Evolutionary conservation across 92 coral and sea anemone species (phyloP).

Genomic region (Plumapathes pennacea): DNA sequence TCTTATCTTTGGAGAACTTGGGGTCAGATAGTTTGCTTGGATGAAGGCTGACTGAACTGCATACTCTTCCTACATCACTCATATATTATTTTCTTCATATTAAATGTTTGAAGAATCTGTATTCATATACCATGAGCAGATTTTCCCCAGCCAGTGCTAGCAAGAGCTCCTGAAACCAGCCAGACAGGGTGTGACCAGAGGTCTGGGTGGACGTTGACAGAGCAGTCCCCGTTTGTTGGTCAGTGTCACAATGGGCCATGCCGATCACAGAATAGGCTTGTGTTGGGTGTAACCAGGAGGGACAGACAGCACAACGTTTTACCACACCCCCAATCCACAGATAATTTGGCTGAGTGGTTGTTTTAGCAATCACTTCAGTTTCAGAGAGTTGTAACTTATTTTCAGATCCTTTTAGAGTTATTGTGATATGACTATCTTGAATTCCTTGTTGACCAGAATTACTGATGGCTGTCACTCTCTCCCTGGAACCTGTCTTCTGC

Average conservation of each 20-base stretch:
- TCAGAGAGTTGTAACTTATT: not conserved
- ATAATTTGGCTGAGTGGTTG: slow-evolving; percentile 6
- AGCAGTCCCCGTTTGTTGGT: not conserved
- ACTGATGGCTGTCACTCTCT: not conserved
- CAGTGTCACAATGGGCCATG: slow-evolving; percentile 17
- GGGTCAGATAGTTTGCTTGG: too few relatives aligned
- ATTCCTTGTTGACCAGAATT: not conserved
- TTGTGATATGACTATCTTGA: not conserved
- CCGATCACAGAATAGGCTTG: slow-evolving; percentile 79
- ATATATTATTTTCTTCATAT: too few relatives aligned
- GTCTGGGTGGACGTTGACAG: not conserved
- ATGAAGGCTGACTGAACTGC: too few relatives aligned
- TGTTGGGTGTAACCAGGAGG: slow-evolving; percentile 82
- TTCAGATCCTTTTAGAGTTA: not conserved
- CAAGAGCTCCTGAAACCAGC: slow-evolving; percentile 79
- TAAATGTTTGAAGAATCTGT: too few relatives aligned
- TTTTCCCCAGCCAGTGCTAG: slow-evolving; percentile 56
- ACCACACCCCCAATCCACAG: slow-evolving; percentile 87
- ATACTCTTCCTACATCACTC: too few relatives aligned
- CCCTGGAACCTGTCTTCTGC: not conserved
- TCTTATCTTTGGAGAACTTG: too few relatives aligned
- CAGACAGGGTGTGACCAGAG: slow-evolving; percentile 44
- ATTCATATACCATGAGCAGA: slow-evolving; percentile 71
- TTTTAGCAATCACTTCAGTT: too few relatives aligned
- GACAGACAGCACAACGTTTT: slow-evolving; percentile 52